Evolutionary conservation across 2,888 invertebrate species (phyloP).

Genomic region (Biston stratarius): DNA sequence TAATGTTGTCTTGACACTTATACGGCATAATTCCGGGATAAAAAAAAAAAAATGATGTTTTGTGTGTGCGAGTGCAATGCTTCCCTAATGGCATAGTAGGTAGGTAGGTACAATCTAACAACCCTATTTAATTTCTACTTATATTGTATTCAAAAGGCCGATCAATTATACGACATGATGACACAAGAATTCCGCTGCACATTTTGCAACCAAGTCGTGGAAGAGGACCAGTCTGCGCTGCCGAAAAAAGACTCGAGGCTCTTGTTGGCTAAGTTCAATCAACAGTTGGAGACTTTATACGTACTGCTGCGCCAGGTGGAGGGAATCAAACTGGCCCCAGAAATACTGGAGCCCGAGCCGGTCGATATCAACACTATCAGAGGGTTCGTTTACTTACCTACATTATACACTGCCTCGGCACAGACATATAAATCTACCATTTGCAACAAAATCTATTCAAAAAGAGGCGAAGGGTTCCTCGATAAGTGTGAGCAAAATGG

Average conservation of each 20-base stretch:
- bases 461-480: too few relatives aligned
- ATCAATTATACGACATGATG: conserved; percentile 94
- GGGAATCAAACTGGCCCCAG: conserved; percentile 96
- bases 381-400: conserved; percentile 74
- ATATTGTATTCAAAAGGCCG: conserved; percentile 86
- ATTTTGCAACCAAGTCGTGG: conserved; percentile 95
- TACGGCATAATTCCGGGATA: too few relatives aligned
- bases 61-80: too few relatives aligned
- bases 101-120: too few relatives aligned
- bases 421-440: too few relatives aligned
- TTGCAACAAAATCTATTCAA: too few relatives aligned
- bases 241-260: conserved; percentile 97
- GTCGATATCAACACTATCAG: conserved; percentile 94
- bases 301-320: conserved; percentile 96
- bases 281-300: conserved; percentile 97
- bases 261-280: conserved; percentile 96
- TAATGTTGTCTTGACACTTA: too few relatives aligned
- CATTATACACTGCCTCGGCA: background rate
- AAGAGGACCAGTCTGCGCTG: conserved; percentile 97
- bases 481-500: too few relatives aligned
- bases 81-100: too few relatives aligned
- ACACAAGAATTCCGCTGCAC: conserved; percentile 96
- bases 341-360: conserved; percentile 97
- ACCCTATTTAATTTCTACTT: background rate
- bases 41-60: too few relatives aligned